phyloP scores from a whole-genome alignment of 2,113 vertebrate species.

The Isichthys henryi region DNA sequence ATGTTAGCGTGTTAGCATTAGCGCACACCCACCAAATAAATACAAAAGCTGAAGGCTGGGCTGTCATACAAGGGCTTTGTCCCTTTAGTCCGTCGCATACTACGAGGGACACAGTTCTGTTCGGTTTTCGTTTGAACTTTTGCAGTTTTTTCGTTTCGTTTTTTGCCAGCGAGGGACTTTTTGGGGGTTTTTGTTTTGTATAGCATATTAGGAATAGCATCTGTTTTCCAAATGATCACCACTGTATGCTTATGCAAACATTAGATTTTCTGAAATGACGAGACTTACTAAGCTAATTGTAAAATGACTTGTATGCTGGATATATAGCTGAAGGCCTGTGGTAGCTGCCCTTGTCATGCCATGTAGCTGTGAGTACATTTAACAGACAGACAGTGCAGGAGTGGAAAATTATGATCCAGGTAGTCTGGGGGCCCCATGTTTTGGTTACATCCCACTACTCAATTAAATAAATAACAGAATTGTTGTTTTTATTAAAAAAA shows the following conservation, averaged over 20 bases:
- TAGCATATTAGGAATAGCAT: background rate
- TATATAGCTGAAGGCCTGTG: background rate
- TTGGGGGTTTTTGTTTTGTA: background rate
- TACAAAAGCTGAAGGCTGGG: background rate
- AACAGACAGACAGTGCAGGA: background rate
- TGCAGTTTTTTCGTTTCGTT: background rate
- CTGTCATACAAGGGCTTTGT: background rate
- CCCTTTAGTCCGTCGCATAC: background rate
- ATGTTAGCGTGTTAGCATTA: background rate
- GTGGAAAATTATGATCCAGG: background rate
- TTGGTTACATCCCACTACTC: background rate
- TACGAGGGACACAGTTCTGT: background rate
- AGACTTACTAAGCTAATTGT: background rate
- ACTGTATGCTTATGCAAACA: conserved; percentile 11
- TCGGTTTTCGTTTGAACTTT: background rate
- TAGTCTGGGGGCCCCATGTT: background rate
- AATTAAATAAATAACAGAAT: background rate
- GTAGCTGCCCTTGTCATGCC: background rate
- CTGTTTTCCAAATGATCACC: background rate
- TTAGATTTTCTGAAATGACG: background rate
- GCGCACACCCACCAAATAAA: background rate
- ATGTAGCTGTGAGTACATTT: background rate
- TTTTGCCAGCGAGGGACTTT: background rate
- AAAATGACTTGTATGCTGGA: background rate
- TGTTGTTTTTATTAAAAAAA: background rate